phyloP scores from a whole-genome alignment of 2,888 invertebrate genomes.

The Criorhina ranunculi region DNA sequence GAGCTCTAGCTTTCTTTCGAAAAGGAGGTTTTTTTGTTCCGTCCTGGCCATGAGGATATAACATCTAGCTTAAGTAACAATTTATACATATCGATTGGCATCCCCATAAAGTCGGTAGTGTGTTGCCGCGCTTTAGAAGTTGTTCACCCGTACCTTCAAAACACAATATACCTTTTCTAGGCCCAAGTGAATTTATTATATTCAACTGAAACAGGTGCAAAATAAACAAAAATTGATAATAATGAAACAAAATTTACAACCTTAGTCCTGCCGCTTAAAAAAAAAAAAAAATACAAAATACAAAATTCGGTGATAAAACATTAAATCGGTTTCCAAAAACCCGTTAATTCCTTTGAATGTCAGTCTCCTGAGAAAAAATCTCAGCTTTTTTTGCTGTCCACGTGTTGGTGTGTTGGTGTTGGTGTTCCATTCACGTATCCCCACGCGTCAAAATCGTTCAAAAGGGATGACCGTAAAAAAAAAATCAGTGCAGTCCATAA shows the following conservation, averaged over 20 bases:
- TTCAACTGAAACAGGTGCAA: not conserved
- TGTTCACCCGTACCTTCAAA: too few species aligned
- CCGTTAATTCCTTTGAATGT: conserved; percentile 23
- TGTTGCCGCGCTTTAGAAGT: too few species aligned
- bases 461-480: conserved; percentile 36
- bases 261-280: not conserved
- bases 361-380: conserved; percentile 18
- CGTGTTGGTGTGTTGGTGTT: conserved; percentile 9
- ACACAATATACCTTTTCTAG: not conserved
- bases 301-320: conserved; percentile 17
- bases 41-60: too few species aligned
- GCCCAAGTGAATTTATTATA: not conserved
- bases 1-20: too few species aligned
- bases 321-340: conserved; percentile 6
- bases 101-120: too few species aligned
- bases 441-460: not conserved
- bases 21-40: too few species aligned
- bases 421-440: not conserved
- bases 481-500: conserved; percentile 51
- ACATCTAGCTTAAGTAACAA: too few species aligned
- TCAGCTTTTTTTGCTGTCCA: not conserved
- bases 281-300: not conserved
- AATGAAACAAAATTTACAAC: not conserved
- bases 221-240: conserved; percentile 5
- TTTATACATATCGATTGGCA: too few species aligned